Evolutionary conservation across 2,888 invertebrate species (phyloP).

Genomic region (Hydraecia micacea): DNA sequence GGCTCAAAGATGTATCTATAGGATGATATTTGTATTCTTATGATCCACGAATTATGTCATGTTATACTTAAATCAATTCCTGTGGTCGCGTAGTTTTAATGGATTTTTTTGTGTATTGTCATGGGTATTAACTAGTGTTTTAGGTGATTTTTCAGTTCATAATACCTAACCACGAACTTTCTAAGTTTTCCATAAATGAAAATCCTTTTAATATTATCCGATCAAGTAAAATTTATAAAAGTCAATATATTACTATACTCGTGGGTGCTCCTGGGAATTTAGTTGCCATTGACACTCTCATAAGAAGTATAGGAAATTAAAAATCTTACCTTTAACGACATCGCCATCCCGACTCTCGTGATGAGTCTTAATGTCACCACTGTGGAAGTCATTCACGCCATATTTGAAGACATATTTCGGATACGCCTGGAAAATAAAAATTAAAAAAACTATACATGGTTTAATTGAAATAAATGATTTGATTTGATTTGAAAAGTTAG

Average conservation of each 20-base stretch:
- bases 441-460: too few relatives aligned
- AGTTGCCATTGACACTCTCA: background rate
- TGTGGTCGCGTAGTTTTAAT: background rate
- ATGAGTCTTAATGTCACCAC: constrained; percentile 90
- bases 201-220: background rate
- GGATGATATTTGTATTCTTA: background rate
- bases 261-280: background rate
- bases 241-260: background rate
- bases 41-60: background rate
- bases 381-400: constrained; percentile 91
- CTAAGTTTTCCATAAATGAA: background rate
- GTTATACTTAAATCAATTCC: background rate
- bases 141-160: background rate
- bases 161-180: background rate
- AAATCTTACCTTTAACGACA: constrained; percentile 85
- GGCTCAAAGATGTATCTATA: background rate
- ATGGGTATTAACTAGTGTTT: background rate
- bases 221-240: background rate
- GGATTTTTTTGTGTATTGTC: background rate
- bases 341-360: constrained; percentile 90
- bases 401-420: constrained; percentile 91
- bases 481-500: too few relatives aligned
- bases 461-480: too few relatives aligned
- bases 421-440: constrained; percentile 88
- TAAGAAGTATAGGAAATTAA: too few relatives aligned